Evolutionary conservation across 2,113 vertebrate genomes (phyloP).

Genomic region (Condylura cristata): DNA sequence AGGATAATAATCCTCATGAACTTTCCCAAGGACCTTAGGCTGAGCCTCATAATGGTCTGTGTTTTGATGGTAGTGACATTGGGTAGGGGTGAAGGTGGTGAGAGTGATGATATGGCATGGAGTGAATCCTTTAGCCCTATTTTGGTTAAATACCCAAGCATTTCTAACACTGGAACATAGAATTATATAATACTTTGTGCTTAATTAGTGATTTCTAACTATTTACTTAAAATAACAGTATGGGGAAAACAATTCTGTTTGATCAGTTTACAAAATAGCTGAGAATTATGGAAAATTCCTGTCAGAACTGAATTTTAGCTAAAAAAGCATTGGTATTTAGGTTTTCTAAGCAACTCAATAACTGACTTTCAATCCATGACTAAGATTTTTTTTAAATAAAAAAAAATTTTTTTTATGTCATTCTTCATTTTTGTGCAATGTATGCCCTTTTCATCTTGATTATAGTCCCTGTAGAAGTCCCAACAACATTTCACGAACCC

Average conservation of each 20-base stretch:
- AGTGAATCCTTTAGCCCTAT: neutral
- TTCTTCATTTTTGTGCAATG: too few relatives aligned
- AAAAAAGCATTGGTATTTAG: neutral
- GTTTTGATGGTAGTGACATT: neutral
- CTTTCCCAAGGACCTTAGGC: neutral
- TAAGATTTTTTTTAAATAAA: neutral
- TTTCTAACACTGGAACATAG: neutral
- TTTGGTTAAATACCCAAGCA: neutral
- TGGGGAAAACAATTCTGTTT: slow-evolving; percentile 18
- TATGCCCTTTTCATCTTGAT: too few relatives aligned
- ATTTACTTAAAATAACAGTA: slow-evolving; percentile 42
- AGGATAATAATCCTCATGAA: neutral
- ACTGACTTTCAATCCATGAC: neutral
- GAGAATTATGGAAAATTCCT: neutral
- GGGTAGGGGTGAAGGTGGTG: neutral
- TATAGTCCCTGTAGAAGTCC: too few relatives aligned
- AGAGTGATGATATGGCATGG: neutral
- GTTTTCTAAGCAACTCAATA: slow-evolving; percentile 8
- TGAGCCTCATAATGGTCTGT: neutral
- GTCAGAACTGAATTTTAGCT: slow-evolving; percentile 39
- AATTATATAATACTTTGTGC: neutral
- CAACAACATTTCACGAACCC: too few relatives aligned
- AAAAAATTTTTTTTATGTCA: too few relatives aligned
- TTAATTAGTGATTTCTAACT: slow-evolving; percentile 50
- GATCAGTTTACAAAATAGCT: slow-evolving; percentile 19